phyloP scores from a whole-genome alignment of 2,888 invertebrate genomes.

The Tanytarsus gracilentus region DNA sequence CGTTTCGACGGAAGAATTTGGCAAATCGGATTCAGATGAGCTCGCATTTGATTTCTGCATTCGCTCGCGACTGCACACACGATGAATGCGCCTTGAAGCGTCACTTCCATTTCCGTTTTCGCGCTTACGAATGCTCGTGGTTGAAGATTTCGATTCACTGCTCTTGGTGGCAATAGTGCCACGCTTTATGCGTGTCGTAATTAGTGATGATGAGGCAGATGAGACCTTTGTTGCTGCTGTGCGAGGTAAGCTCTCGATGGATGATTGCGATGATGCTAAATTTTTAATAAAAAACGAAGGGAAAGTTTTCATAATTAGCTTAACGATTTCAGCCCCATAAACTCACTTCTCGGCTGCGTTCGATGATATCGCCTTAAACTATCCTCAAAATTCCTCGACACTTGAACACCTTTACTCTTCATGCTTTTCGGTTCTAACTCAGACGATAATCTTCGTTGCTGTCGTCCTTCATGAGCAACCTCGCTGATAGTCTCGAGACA shows the following conservation, averaged over 20 bases:
- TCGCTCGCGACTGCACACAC: constrained; percentile 47
- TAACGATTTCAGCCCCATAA: neutral
- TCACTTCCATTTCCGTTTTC: constrained; percentile 10
- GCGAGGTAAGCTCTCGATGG: constrained; percentile 31
- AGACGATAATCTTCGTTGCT: neutral
- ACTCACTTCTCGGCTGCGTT: constrained; percentile 15
- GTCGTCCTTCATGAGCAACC: constrained; percentile 33
- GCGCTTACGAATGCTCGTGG: constrained; percentile 1
- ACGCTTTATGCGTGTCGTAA: neutral
- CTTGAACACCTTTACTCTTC: constrained; percentile 30
- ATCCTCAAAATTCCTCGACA: constrained; percentile 29
- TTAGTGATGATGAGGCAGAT: neutral
- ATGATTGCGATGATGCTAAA: constrained; percentile 31
- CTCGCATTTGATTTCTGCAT: constrained; percentile 45
- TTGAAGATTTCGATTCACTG: neutral
- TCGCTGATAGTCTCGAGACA: constrained; percentile 43
- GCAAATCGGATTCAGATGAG: constrained; percentile 45
- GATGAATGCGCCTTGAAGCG: constrained; percentile 38
- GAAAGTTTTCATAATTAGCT: too few relatives aligned
- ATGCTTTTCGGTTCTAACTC: constrained; percentile 32
- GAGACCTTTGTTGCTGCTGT: constrained; percentile 12
- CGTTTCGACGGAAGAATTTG: constrained; percentile 35
- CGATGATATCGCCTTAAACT: constrained; percentile 24
- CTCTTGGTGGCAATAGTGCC: constrained; percentile 7
- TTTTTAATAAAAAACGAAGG: neutral